Conservation (phyloP, 2,888 invertebrate species). For the Drosophila siamana region DNA sequence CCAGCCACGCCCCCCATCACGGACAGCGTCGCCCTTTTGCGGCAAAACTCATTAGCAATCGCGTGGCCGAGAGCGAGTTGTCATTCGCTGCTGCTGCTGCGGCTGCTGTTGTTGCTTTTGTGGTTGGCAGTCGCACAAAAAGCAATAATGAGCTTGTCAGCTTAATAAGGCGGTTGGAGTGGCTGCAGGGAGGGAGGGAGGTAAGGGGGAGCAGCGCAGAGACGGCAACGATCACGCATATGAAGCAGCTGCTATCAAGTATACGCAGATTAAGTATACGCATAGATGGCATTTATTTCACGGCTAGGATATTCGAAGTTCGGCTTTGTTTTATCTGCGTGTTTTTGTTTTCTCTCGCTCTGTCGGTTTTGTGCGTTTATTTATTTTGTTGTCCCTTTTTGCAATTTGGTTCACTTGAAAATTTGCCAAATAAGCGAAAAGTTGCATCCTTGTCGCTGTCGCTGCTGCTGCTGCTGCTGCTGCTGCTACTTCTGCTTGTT, state of each 20-base stretch:
- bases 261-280: background rate
- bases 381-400: slow-evolving; percentile 63
- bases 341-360: slow-evolving; percentile 5
- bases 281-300: background rate
- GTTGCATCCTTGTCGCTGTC: slow-evolving; percentile 54
- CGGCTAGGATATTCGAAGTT: slow-evolving; percentile 16
- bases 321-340: slow-evolving; percentile 2
- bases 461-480: slow-evolving; percentile 20
- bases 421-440: slow-evolving; percentile 78
- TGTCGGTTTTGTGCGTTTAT: slow-evolving; percentile 52
- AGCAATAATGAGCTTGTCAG: slow-evolving; percentile 3
- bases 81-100: slow-evolving; percentile 10
- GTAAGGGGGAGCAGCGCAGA: background rate
- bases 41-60: slow-evolving; percentile 73
- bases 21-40: slow-evolving; percentile 47
- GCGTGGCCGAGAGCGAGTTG: slow-evolving; percentile 10
- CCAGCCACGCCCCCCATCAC: slow-evolving; percentile 49
- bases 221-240: background rate
- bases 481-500: slow-evolving; percentile 38
- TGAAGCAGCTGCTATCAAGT: background rate
- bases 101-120: too few species aligned
- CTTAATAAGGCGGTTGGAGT: background rate
- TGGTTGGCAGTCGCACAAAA: slow-evolving; percentile 4
- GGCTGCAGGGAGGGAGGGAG: too few species aligned
- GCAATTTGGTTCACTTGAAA: slow-evolving; percentile 71